Conservation (phyloP, 1,140 invertebrate genomes). For the Oscheius sp. region DNA sequence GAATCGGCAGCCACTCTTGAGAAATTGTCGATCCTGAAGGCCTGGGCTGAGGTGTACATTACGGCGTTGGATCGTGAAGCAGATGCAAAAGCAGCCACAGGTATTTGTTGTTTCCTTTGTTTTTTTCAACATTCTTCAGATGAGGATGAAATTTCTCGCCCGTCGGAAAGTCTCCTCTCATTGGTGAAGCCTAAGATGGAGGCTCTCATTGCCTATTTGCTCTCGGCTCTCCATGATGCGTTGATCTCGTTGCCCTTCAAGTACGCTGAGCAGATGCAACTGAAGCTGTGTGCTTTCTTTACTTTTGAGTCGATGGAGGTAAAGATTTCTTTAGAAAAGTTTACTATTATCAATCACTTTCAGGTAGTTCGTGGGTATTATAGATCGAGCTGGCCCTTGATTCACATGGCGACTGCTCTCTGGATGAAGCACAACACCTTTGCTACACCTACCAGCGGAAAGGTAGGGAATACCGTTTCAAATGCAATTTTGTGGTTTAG, state of each 20-base stretch:
- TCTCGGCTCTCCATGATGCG: constrained; percentile 87
- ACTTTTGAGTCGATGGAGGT: constrained; percentile 90
- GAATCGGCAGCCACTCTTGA: constrained; percentile 93
- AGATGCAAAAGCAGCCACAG: constrained; percentile 55
- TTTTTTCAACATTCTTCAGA: constrained; percentile 14
- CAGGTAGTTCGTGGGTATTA: constrained; percentile 73
- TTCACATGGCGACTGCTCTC: constrained; percentile 85
- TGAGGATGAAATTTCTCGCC: constrained; percentile 64
- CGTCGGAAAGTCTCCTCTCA: constrained; percentile 76
- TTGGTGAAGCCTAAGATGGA: constrained; percentile 89
- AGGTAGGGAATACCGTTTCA: no score
- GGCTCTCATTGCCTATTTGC: constrained; percentile 86
- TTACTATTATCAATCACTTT: not conserved
- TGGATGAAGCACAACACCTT: constrained; percentile 73
- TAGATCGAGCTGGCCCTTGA: constrained; percentile 83
- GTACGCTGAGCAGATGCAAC: constrained; percentile 69
- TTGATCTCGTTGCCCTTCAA: constrained; percentile 85
- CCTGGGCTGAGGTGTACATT: constrained; percentile 91
- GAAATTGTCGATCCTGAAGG: constrained; percentile 91
- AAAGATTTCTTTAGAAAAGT: no score
- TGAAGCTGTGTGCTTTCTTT: constrained; percentile 93
- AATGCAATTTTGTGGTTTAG: no score
- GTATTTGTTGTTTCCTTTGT: not conserved
- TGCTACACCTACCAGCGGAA: constrained; percentile 63
- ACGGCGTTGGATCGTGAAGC: constrained; percentile 88